A percentile compares a stretch with the other conserved stretches of the same genome.
phyloP scores from a whole-genome alignment of 2,888 invertebrate genomes.

The Dione vanillae region DNA sequence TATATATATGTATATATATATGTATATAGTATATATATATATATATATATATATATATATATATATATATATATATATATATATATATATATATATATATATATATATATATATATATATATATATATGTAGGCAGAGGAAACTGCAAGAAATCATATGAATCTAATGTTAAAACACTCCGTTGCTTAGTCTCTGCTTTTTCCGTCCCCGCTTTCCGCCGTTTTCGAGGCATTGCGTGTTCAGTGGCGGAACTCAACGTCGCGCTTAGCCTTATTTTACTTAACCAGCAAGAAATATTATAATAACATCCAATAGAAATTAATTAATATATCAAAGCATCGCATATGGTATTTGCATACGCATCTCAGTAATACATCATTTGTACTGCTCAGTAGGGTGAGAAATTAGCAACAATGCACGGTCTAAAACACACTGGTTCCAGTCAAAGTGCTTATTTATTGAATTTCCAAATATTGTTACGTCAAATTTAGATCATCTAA shows the following conservation, averaged over 20 bases:
- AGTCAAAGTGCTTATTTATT: constrained; percentile 13
- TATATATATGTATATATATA: no score
- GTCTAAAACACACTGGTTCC: constrained; percentile 12
- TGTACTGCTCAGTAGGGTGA: constrained; percentile 12
- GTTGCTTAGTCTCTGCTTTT: no score
- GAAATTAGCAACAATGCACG: constrained; percentile 28
- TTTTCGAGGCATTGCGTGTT: no score
- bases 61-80: no score
- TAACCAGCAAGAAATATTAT: neutral
- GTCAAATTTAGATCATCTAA: constrained; percentile 4
- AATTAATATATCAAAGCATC: constrained; percentile 10
- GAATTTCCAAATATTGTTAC: neutral
- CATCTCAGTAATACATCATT: constrained; percentile 24
- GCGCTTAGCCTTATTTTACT: neutral
- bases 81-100: no score
- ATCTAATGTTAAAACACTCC: no score
- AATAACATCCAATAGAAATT: neutral
- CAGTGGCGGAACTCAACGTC: no score
- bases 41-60: no score
- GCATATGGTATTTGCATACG: constrained; percentile 19
- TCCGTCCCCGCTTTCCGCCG: no score
- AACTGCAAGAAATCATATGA: no score
- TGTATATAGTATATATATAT: no score
- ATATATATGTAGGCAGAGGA: neutral
- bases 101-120: no score